Evolutionary conservation across 2,888 invertebrate genomes (phyloP).

Genomic region (Drosophila ezoana): DNA sequence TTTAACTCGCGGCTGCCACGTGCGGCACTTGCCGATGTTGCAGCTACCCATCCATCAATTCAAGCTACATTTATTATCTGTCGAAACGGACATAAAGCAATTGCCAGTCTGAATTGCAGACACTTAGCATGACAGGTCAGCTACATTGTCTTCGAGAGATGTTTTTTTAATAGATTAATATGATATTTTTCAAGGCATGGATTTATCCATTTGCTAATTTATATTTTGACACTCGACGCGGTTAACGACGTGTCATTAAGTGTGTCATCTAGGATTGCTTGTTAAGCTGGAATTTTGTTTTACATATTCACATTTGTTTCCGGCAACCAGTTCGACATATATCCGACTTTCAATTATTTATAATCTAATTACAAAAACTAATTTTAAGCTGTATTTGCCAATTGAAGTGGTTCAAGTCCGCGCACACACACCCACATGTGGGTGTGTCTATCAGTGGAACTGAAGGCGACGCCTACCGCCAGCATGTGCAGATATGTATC

Average conservation of each 20-base stretch:
- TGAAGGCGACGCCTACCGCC: neutral
- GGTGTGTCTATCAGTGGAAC: too few relatives aligned
- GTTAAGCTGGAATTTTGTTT: neutral
- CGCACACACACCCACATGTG: neutral
- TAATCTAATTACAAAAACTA: slow-evolving; percentile 20
- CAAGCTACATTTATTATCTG: neutral
- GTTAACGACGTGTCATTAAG: too few relatives aligned
- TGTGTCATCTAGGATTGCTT: neutral
- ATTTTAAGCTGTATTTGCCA: slow-evolving; percentile 15
- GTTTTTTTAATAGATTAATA: neutral
- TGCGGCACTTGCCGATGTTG: neutral
- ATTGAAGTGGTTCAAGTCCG: neutral
- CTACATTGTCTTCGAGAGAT: neutral
- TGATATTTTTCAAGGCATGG: too few relatives aligned
- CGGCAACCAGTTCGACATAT: neutral
- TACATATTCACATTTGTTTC: neutral
- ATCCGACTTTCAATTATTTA: slow-evolving; percentile 7
- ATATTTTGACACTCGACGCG: too few relatives aligned
- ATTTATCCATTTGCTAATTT: too few relatives aligned
- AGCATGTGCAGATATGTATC: neutral
- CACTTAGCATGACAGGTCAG: too few relatives aligned
- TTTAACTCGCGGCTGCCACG: neutral
- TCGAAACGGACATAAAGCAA: neutral
- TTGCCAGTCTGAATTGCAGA: neutral
- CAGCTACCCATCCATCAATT: neutral